These are phyloP conservation scores for Helogale parvula DNA, from an alignment of 2,113 vertebrate genomes.

Conservation along the genomic window DNA sequence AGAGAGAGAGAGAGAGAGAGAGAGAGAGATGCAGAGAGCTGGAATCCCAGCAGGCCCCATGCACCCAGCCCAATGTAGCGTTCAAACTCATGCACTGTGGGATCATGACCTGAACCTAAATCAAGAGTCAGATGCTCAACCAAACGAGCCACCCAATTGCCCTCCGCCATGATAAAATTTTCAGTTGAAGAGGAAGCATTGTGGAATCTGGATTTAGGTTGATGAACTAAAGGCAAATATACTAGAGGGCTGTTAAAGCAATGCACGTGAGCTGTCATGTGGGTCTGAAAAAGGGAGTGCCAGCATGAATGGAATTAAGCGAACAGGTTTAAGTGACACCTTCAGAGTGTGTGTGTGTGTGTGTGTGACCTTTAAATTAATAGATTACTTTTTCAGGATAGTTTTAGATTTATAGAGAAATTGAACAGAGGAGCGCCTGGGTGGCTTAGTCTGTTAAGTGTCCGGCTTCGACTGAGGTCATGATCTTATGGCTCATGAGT, in stretches of 20 bases:
- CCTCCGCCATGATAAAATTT: background rate
- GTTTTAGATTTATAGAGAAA: background rate
- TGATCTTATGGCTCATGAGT: background rate
- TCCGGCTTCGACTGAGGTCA: background rate
- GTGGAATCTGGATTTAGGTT: background rate
- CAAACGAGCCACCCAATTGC: too few relatives aligned
- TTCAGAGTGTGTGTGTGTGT: background rate
- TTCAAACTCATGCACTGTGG: too few relatives aligned
- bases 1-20: too few relatives aligned
- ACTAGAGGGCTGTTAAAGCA: background rate
- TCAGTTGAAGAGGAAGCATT: background rate
- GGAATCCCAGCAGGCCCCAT: too few relatives aligned
- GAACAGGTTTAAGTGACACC: background rate
- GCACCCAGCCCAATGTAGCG: too few relatives aligned
- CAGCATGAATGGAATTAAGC: background rate
- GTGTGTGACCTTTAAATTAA: background rate
- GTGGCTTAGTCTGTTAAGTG: background rate
- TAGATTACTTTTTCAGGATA: background rate
- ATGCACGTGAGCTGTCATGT: rapidly evolving
- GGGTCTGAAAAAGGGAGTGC: background rate
- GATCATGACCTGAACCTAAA: too few relatives aligned
- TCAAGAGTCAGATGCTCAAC: too few relatives aligned
- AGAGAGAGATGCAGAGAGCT: too few relatives aligned
- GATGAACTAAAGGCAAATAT: background rate
- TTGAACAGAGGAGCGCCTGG: background rate